Percentiles rank a stretch among this genome's conserved stretches.
Conservation (phyloP, 2,888 invertebrate genomes). For the Sinelater perroti region DNA sequence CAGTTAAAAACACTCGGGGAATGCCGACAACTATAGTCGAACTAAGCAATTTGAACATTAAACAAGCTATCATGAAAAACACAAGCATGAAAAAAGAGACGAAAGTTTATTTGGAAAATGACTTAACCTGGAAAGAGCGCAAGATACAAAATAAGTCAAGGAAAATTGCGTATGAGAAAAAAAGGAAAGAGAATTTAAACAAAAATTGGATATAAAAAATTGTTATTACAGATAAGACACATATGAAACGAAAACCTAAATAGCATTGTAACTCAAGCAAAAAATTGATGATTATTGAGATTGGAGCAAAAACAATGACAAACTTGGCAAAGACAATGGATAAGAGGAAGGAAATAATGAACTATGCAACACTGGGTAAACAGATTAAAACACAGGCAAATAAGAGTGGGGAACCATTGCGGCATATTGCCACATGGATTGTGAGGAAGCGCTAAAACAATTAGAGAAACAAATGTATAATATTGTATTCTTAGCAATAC, state of each 20-base stretch:
- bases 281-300: conserved; percentile 2
- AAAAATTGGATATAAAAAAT: conserved; percentile 5
- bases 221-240: background rate
- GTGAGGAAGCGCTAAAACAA: background rate
- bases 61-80: conserved; percentile 8
- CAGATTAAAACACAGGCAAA: background rate
- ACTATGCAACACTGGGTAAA: no score
- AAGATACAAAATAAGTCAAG: background rate
- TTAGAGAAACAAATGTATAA: background rate
- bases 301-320: no score
- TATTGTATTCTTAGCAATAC: no score
- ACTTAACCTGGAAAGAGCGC: conserved; percentile 5
- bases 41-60: background rate
- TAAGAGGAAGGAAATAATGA: no score
- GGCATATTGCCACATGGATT: background rate
- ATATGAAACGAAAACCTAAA: conserved; percentile 6
- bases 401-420: background rate
- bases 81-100: background rate
- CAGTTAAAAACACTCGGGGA: background rate
- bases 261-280: background rate
- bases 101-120: conserved; percentile 8
- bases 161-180: conserved; percentile 11
- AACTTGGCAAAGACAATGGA: no score
- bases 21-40: background rate
- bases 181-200: background rate